Percentiles rank a stretch among this genome's conserved stretches.
These are phyloP conservation scores for Poecilia wingei DNA, from an alignment of 2,797 vertebrate species.

Conservation along the genomic window DNA sequence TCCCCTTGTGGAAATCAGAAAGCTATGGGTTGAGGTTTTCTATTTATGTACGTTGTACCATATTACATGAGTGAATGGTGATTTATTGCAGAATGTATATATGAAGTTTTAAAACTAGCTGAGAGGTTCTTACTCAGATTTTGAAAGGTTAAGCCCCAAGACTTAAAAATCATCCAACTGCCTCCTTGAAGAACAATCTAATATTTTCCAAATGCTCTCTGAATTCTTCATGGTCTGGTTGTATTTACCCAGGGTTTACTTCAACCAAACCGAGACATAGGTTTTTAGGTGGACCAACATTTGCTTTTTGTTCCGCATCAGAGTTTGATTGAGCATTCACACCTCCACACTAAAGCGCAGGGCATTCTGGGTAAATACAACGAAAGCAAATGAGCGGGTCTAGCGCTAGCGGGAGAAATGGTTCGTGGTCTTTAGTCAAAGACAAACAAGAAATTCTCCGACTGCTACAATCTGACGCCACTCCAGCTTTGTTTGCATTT, in stretches of 20 bases:
- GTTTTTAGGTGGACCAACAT: no score
- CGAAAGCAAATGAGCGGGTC: neutral
- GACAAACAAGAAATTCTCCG: no score
- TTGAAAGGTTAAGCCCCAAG: neutral
- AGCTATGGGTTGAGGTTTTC: constrained; percentile 8
- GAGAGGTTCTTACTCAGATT: neutral
- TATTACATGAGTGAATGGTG: constrained; percentile 29
- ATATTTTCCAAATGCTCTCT: constrained; percentile 40
- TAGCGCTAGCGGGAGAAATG: no score
- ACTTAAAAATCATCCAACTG: neutral
- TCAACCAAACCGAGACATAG: no score
- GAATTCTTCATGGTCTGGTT: constrained; percentile 1
- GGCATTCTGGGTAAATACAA: no score
- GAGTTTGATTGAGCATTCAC: no score
- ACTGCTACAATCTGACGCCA: no score
- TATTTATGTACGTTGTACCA: constrained; percentile 22
- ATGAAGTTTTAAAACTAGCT: neutral
- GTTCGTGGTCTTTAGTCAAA: no score
- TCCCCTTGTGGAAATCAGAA: neutral
- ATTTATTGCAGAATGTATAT: neutral
- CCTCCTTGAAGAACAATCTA: neutral
- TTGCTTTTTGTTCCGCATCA: no score
- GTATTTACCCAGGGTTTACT: no score
- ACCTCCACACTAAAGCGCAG: no score
- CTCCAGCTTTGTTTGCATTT: no score